These are phyloP conservation scores for Rotaria magnacalcarata DNA, from an alignment of 2,888 invertebrate species.

Conservation along the genomic window DNA sequence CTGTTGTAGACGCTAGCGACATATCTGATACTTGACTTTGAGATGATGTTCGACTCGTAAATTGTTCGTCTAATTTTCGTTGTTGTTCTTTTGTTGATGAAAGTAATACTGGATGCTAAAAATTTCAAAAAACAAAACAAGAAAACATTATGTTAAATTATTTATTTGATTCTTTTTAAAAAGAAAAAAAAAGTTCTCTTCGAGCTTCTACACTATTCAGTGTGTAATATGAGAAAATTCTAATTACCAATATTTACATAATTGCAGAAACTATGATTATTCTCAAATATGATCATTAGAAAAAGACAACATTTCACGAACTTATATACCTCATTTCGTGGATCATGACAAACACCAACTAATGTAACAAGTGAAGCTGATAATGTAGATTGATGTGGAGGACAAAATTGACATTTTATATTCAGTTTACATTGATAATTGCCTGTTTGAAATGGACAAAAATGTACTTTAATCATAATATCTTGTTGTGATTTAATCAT, in stretches of 20 bases:
- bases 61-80: background rate
- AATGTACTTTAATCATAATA: background rate
- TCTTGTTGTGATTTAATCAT: background rate
- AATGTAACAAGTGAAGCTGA: background rate
- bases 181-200: no score
- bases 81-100: background rate
- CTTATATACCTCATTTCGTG: background rate
- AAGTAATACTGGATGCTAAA: background rate
- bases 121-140: no score
- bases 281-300: background rate
- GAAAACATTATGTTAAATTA: no score
- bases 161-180: no score
- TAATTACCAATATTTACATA: background rate
- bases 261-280: background rate
- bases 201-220: no score
- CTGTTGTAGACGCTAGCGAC: background rate
- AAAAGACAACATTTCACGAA: background rate
- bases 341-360: slow-evolving; percentile 21
- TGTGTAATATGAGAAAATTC: background rate
- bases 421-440: background rate
- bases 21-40: slow-evolving; percentile 11
- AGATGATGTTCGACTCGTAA: background rate
- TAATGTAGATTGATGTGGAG: background rate
- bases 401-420: background rate
- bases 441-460: background rate